phyloP scores from a whole-genome alignment of 2,888 invertebrate genomes.

The Hanleya hanleyi region DNA sequence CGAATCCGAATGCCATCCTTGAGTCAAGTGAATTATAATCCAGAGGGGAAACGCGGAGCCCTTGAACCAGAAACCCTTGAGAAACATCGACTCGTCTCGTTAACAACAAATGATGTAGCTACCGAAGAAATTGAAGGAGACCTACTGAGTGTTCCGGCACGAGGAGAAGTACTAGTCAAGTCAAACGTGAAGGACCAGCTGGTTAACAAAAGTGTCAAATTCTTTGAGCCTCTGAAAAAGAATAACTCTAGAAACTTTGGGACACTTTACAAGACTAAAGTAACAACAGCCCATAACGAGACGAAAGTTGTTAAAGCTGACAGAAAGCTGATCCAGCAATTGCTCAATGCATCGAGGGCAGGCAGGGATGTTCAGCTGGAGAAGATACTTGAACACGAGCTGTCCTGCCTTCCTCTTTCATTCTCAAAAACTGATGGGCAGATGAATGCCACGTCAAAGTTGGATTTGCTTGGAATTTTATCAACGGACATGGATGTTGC shows the following conservation, averaged over 20 bases:
- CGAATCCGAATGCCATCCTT: neutral
- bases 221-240: neutral
- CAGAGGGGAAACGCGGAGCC: neutral
- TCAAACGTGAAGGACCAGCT: neutral
- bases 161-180: neutral
- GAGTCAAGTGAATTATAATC: neutral
- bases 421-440: neutral
- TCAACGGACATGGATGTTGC: too few species aligned
- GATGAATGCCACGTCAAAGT: neutral
- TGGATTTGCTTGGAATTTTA: too few species aligned
- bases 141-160: neutral
- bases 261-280: neutral
- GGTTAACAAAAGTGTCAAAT: neutral
- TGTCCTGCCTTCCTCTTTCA: neutral
- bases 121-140: neutral
- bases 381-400: neutral
- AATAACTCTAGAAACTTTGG: neutral
- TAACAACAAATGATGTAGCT: neutral
- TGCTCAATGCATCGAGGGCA: neutral
- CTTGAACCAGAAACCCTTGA: neutral
- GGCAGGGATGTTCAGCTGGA: neutral
- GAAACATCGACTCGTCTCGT: neutral
- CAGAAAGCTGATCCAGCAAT: neutral
- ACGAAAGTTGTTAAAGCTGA: neutral
- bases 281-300: neutral